Base-by-base conservation (phyloP, 2,113 vertebrate genomes). In the Ctenodactylus gundi region DNA sequence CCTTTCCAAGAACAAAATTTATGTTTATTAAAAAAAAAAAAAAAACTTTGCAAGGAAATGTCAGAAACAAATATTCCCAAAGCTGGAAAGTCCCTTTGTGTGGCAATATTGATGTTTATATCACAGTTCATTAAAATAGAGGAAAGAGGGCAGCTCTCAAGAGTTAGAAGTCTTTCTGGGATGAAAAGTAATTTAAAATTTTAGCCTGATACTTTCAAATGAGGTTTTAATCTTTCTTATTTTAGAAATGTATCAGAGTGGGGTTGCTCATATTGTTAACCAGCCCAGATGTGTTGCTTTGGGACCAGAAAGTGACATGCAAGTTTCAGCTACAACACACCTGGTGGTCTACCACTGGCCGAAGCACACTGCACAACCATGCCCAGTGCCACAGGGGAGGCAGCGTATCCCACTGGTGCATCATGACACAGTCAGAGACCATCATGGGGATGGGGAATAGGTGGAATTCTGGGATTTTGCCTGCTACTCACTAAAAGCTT, bases 61-160 rank as follows among this genome's bases (percentile, higher is more conserved):
- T 82, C 57, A 41, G 60, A n/a, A n/a, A n/a, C n/a, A n/a, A n/a
- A 77, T 31, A 78, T 68, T 75, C 31, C 62, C 81, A 80, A 73
- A n/a, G 53, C 57, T 88, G 83, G 80, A 83, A 95, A 94, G 39
- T 44, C 89, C 93, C 91, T 15, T 72, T 62, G 13, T n/a, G 31
- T 0, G 18, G 64, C 2, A 36, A 39, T 7, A 31, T 3, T 17
- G 18, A 41, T 46, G 2, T 36, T 25, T 44, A 34, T 64, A 46
- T 29, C 53, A 76, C 2, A 12, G 9, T 15, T 64, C 15, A 3
- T 23, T 53, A 34, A 21, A n/a, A 34, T 15, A 34, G 1, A 53
- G n/a, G 18, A 39, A 44, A 25, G 4, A 88, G 1, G 10, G 31
- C n/a, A 41, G 17, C 27, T 29, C 2, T 73, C 3, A 72, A 80